phyloP scores from a whole-genome alignment of 2,888 invertebrate genomes.

The Apeira syringaria region DNA sequence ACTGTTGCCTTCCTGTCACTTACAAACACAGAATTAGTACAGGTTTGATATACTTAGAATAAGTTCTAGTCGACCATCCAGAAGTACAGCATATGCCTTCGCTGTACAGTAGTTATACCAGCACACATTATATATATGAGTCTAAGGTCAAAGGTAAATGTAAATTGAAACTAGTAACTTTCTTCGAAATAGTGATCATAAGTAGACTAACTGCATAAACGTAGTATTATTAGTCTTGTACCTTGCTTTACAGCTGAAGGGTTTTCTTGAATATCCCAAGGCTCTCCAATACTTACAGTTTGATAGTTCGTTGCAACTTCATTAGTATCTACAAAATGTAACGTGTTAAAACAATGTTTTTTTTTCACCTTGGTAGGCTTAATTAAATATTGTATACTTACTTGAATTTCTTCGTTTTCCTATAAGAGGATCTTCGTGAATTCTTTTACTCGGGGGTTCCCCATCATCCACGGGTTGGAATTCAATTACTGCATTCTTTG shows the following conservation, averaged over 20 bases:
- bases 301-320: neutral
- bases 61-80: too few species aligned
- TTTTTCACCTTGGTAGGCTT: neutral
- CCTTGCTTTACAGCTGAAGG: neutral
- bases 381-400: neutral
- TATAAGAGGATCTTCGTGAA: constrained; percentile 4
- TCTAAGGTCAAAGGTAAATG: too few species aligned
- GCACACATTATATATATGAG: too few species aligned
- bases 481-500: neutral
- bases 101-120: too few species aligned
- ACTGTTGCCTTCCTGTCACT: too few species aligned
- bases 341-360: neutral
- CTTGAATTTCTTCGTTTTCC: neutral
- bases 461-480: neutral
- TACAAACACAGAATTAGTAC: too few species aligned
- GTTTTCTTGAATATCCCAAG: neutral
- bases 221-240: too few species aligned
- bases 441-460: constrained; percentile 7
- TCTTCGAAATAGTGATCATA: too few species aligned
- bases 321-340: neutral
- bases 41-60: too few species aligned
- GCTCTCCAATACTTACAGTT: neutral
- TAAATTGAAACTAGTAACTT: too few species aligned
- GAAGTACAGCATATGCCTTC: too few species aligned
- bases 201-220: too few species aligned